These are phyloP conservation scores for Drosophila sechellia DNA, from an alignment of 1,140 invertebrate species.

Conservation along the genomic window DNA sequence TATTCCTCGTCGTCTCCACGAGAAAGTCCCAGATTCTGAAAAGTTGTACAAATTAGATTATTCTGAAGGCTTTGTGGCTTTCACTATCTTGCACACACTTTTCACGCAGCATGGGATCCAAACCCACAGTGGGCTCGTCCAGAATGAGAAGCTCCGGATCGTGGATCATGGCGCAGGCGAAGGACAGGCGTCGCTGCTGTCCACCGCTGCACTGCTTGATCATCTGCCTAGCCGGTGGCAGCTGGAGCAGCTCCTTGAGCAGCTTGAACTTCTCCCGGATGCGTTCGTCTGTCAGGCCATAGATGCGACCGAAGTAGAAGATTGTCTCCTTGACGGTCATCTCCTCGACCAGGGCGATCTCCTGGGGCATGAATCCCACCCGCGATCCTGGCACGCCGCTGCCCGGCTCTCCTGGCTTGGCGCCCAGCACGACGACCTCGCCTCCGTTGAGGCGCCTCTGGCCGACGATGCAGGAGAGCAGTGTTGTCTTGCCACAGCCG, in stretches of 20 bases:
- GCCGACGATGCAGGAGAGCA: slow-evolving; percentile 94
- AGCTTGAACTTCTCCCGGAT: slow-evolving; percentile 89
- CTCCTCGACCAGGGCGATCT: slow-evolving; percentile 94
- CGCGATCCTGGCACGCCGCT: slow-evolving; percentile 91
- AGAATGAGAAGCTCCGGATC: slow-evolving; percentile 94
- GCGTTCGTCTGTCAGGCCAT: slow-evolving; percentile 88
- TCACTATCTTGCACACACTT: slow-evolving; percentile 85
- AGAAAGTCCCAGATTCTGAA: slow-evolving; percentile 96
- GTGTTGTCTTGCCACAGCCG: slow-evolving; percentile 93
- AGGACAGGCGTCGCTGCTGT: slow-evolving; percentile 93
- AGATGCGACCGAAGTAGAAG: slow-evolving; percentile 94
- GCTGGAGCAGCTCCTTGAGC: slow-evolving; percentile 89
- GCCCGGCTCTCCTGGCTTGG: slow-evolving; percentile 89
- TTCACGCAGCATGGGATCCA: slow-evolving; percentile 95
- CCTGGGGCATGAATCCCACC: slow-evolving; percentile 96
- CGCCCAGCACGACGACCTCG: slow-evolving; percentile 91
- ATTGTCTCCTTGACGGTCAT: slow-evolving; percentile 94
- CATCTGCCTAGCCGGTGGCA: slow-evolving; percentile 88
- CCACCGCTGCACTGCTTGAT: slow-evolving; percentile 92
- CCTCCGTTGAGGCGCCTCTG: slow-evolving; percentile 90
- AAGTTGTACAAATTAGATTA: slow-evolving; percentile 30
- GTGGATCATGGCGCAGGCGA: slow-evolving; percentile 94
- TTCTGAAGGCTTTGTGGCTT: background rate
- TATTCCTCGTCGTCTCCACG: slow-evolving; percentile 89
- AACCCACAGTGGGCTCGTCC: slow-evolving; percentile 96